phyloP scores from a whole-genome alignment of 2,888 invertebrate genomes.

The Tetramorium bicarinatum region DNA sequence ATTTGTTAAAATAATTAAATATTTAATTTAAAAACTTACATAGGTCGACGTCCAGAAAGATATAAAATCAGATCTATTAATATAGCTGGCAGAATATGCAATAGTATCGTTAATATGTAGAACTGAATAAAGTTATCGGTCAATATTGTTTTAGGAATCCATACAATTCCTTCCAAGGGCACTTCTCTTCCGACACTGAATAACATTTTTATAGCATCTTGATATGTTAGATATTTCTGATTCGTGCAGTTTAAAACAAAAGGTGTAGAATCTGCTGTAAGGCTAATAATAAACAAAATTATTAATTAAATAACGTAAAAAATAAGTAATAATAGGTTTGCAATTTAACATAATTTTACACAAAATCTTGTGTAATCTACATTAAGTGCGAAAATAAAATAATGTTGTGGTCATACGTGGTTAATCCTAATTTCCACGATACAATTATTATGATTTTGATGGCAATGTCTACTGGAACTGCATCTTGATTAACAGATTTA shows the following conservation, averaged over 20 bases:
- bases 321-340: not conserved
- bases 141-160: slow-evolving; percentile 89
- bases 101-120: slow-evolving; percentile 90
- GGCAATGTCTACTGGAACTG: slow-evolving; percentile 93
- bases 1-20: not conserved
- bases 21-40: slow-evolving; percentile 78
- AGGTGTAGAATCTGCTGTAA: not conserved
- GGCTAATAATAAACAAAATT: slow-evolving; percentile 2
- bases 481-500: slow-evolving; percentile 89
- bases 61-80: slow-evolving; percentile 90
- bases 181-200: slow-evolving; percentile 87
- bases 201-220: not conserved
- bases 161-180: slow-evolving; percentile 91
- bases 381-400: not conserved
- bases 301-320: not conserved
- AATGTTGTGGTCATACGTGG: slow-evolving; percentile 84
- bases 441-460: slow-evolving; percentile 91
- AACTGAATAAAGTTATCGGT: slow-evolving; percentile 89
- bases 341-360: not conserved
- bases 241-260: not conserved
- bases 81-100: slow-evolving; percentile 94
- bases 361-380: not conserved
- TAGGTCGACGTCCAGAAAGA: slow-evolving; percentile 90
- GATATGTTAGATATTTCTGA: slow-evolving; percentile 88
- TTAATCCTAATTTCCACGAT: slow-evolving; percentile 90